These are phyloP conservation scores for Eucriotettix oculatus DNA, from an alignment of 2,888 invertebrate species.

Conservation along the genomic window DNA sequence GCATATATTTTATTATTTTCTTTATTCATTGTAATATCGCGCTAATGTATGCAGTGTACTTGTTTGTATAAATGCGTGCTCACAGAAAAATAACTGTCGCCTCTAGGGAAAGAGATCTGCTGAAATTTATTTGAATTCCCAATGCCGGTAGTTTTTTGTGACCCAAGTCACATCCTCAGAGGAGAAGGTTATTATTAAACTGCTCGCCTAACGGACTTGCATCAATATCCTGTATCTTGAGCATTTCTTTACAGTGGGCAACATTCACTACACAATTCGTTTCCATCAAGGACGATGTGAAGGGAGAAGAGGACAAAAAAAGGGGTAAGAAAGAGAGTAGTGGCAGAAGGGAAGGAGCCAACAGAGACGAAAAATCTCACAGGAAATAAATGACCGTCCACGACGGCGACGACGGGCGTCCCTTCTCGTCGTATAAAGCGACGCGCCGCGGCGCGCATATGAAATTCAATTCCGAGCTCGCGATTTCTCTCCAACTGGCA, in stretches of 20 bases:
- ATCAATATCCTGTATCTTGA: too few relatives aligned
- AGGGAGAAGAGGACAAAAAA: conserved; percentile 1
- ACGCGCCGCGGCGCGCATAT: conserved; percentile 6
- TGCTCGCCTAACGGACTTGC: too few relatives aligned
- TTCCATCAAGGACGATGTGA: conserved; percentile 6
- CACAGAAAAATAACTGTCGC: too few relatives aligned
- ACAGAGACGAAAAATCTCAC: conserved; percentile 7
- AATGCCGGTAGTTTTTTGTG: too few relatives aligned
- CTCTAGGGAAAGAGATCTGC: too few relatives aligned
- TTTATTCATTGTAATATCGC: too few relatives aligned
- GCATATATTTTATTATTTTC: too few relatives aligned
- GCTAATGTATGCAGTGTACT: too few relatives aligned
- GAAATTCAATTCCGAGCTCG: conserved; percentile 8
- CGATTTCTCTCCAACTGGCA: background rate
- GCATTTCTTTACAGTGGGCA: background rate
- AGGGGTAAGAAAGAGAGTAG: background rate
- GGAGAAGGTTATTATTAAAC: too few relatives aligned
- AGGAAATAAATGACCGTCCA: conserved; percentile 9
- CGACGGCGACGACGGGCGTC: background rate
- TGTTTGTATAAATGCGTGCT: too few relatives aligned
- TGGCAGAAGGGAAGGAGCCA: background rate
- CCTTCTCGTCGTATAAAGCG: background rate
- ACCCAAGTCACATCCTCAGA: too few relatives aligned
- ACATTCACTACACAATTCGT: conserved; percentile 6
- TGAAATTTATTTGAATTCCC: too few relatives aligned